Percentiles rank a stretch among this genome's conserved stretches.
These are phyloP conservation scores for Sigmodon hispidus DNA, from an alignment of 2,113 vertebrate genomes.

Conservation along the genomic window DNA sequence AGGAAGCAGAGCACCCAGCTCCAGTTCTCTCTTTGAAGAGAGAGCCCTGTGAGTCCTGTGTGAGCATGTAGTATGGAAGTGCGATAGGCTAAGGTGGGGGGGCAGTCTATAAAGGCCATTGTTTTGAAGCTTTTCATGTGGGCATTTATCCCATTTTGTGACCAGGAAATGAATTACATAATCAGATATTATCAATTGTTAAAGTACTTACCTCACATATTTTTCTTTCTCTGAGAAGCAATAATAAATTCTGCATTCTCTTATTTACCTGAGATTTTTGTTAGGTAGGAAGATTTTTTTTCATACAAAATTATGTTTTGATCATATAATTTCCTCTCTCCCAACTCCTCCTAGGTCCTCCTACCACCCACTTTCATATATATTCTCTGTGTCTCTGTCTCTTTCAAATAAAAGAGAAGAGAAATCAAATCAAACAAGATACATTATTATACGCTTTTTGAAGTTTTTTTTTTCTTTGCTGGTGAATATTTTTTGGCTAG, in stretches of 20 bases:
- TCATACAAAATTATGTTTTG: neutral
- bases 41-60: rapidly evolving
- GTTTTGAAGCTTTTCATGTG: neutral
- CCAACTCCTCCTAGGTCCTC: too few relatives aligned
- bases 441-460: neutral
- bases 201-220: neutral
- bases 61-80: neutral
- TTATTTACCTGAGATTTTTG: neutral
- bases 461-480: neutral
- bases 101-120: neutral
- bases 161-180: neutral
- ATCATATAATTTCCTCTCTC: neutral
- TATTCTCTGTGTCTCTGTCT: neutral
- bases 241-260: neutral
- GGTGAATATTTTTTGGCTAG: neutral
- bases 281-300: neutral
- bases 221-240: neutral
- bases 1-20: neutral
- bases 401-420: neutral
- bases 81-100: neutral
- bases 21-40: neutral
- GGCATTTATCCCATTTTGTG: neutral
- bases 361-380: neutral
- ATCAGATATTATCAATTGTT: neutral
- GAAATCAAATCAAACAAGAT: neutral